phyloP scores from a whole-genome alignment of 2,797 vertebrate genomes.

The Enteromius viviparus region DNA sequence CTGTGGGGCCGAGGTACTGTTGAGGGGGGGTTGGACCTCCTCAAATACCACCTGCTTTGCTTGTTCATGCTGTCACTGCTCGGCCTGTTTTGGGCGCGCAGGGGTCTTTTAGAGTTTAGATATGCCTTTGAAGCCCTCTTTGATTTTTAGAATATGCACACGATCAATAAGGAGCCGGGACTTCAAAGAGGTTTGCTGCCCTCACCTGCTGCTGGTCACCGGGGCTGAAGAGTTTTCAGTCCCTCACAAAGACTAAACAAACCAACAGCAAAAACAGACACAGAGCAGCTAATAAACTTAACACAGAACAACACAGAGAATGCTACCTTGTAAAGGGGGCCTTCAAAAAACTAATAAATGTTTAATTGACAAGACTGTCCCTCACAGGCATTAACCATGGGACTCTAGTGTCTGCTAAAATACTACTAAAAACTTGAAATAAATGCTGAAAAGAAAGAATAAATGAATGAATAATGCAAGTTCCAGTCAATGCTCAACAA shows the following conservation, averaged over 20 bases:
- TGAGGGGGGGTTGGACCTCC: slow-evolving; percentile 63
- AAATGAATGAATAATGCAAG: background rate
- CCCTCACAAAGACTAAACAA: slow-evolving; percentile 71
- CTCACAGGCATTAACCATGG: background rate
- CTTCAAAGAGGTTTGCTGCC: slow-evolving; percentile 82
- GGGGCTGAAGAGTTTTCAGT: slow-evolving; percentile 84
- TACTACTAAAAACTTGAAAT: too few species aligned
- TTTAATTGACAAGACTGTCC: slow-evolving; percentile 2
- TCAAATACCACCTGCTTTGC: slow-evolving; percentile 81
- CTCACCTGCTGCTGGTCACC: slow-evolving; percentile 88
- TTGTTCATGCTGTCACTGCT: slow-evolving; percentile 79
- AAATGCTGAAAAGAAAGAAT: background rate
- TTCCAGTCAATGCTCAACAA: background rate
- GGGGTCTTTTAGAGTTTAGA: slow-evolving; percentile 81
- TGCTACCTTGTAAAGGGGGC: slow-evolving; percentile 47
- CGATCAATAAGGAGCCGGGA: slow-evolving; percentile 79
- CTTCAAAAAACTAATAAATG: slow-evolving; percentile 31
- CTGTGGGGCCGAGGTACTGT: slow-evolving; percentile 32
- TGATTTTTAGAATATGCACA: slow-evolving; percentile 85
- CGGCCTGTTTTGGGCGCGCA: slow-evolving; percentile 70
- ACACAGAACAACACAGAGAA: slow-evolving; percentile 51
- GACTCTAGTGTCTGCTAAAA: background rate
- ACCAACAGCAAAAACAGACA: slow-evolving; percentile 63
- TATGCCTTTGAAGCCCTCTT: slow-evolving; percentile 82
- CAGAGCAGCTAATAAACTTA: slow-evolving; percentile 45